These are phyloP conservation scores for Chironomus tepperi DNA, from an alignment of 1,140 invertebrate genomes.

Conservation along the genomic window DNA sequence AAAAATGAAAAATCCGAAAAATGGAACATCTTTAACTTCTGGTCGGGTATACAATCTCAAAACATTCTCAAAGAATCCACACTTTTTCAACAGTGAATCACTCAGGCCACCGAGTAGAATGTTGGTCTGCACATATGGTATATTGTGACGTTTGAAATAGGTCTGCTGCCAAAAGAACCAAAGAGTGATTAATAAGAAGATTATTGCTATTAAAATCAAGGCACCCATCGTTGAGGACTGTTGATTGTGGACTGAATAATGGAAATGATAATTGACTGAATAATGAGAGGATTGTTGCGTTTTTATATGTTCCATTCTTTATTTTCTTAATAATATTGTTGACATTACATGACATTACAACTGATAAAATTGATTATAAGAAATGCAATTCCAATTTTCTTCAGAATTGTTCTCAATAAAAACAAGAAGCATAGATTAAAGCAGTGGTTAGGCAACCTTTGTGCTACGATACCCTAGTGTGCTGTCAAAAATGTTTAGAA, in stretches of 20 bases:
- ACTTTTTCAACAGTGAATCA: background rate
- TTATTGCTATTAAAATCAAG: background rate
- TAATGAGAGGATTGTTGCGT: too few species aligned
- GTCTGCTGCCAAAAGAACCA: background rate
- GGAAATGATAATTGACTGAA: too few species aligned
- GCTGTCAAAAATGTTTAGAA: too few species aligned
- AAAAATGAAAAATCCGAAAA: constrained; percentile 42
- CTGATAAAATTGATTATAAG: too few species aligned
- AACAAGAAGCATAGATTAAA: too few species aligned
- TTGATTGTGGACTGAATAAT: background rate
- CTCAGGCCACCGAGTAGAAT: background rate
- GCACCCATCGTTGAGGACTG: background rate
- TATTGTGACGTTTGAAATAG: background rate
- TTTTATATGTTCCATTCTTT: too few species aligned
- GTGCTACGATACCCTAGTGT: too few species aligned
- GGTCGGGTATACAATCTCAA: background rate
- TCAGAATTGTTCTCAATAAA: too few species aligned
- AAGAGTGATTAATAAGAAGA: background rate
- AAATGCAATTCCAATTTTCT: too few species aligned
- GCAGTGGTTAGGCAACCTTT: too few species aligned
- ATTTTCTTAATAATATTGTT: too few species aligned
- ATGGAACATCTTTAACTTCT: constrained; percentile 30
- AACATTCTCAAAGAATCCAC: constrained; percentile 1
- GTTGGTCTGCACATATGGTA: background rate
- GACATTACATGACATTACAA: too few species aligned